Conservation (phyloP, 2,797 vertebrate species). For the Meriones psammophilus region DNA sequence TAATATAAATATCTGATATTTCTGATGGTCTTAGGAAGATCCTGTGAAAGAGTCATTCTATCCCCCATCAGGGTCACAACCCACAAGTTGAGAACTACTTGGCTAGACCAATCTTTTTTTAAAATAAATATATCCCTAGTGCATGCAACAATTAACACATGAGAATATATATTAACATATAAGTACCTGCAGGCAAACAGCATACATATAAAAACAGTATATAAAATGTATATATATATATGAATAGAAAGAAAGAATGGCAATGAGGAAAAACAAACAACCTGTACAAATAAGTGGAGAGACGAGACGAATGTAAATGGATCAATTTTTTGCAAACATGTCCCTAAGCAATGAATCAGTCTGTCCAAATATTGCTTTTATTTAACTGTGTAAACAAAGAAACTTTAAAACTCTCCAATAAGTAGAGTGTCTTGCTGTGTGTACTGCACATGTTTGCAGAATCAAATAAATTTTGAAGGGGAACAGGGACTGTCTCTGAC, state of each 20-base stretch:
- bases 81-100: background rate
- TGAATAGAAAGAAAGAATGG: background rate
- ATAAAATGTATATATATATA: background rate
- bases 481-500: too few species aligned
- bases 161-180: background rate
- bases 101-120: background rate
- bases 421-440: background rate
- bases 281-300: slow-evolving; percentile 17
- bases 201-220: background rate
- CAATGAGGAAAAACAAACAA: background rate
- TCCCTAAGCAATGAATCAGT: slow-evolving; percentile 35
- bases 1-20: background rate
- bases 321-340: background rate
- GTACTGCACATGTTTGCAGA: background rate
- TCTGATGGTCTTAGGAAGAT: background rate
- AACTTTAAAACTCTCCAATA: background rate
- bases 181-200: background rate
- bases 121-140: background rate
- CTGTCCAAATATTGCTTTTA: slow-evolving; percentile 60
- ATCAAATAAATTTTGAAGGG: slow-evolving; percentile 39
- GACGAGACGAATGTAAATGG: slow-evolving; percentile 27
- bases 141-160: background rate
- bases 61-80: background rate
- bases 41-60: background rate
- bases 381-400: slow-evolving; percentile 48